These are phyloP conservation scores for Herpailurus yagouaroundi DNA, from an alignment of 2,113 vertebrate genomes.

Conservation along the genomic window DNA sequence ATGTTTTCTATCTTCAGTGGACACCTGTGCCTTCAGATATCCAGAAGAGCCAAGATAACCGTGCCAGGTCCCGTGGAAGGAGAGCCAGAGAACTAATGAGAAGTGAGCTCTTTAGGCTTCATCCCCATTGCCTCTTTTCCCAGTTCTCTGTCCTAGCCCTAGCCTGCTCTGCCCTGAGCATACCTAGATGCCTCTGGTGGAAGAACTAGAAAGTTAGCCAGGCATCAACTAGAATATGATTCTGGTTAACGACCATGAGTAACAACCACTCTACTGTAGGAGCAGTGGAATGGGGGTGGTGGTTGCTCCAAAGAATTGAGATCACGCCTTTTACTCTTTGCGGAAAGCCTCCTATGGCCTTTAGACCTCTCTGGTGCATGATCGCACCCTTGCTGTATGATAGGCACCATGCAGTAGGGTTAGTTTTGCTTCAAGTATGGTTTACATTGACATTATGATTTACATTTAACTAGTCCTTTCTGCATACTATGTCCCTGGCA, in stretches of 20 bases:
- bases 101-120: not conserved
- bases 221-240: not conserved
- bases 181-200: not conserved
- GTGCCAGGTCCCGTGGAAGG: not conserved
- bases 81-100: not conserved
- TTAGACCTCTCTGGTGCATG: not conserved
- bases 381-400: not conserved
- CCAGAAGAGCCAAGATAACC: not conserved
- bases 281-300: not conserved
- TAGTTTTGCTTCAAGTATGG: slow-evolving; percentile 17
- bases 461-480: not conserved
- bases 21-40: not conserved
- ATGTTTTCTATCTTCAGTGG: not conserved
- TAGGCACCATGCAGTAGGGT: not conserved
- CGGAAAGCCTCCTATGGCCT: not conserved
- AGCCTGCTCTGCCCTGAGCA: not conserved
- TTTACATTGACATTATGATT: not conserved
- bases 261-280: not conserved
- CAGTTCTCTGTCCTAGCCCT: not conserved
- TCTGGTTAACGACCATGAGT: not conserved
- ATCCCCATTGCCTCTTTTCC: not conserved
- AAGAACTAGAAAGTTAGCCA: not conserved
- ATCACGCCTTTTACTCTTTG: not conserved
- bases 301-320: not conserved
- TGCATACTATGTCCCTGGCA: not conserved